Base-by-base conservation (phyloP, 2,113 vertebrate species). In the Egretta garzetta region DNA sequence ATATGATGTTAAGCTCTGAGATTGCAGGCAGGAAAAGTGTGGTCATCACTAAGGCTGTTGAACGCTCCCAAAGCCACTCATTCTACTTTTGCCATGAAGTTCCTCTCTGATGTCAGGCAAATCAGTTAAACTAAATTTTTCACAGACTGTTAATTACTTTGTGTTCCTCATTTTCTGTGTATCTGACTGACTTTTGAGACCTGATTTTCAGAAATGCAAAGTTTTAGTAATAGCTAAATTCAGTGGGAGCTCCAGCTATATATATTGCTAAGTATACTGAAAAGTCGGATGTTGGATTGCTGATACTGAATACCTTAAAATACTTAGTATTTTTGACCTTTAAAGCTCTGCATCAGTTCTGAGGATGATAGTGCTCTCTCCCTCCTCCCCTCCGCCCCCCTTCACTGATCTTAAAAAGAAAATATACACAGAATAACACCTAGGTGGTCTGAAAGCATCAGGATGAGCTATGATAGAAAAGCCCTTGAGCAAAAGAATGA, bases 381-480 rank as follows among this genome's bases (percentile, higher is more conserved):
- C 45, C 8, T 45, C 39, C 39, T 41, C 39, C 39, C 12, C 39
- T 13, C 39, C 39, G 37, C 39, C 47, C 35, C 1, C 7, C 23
- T 70, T 75, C 60, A 55, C 12, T n/a, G 50, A 45, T 43, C 39
- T 76, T 56, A 39, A 43, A 52, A 92, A 62, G 10, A 88, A 64
- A 37, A 60, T 50, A 37, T 8, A 41, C 9, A 14, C 7, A 53
- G 24, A 79, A 15, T 68, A 53, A 87, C 60, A 22, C 22, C 89
- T 72, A 39, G 0, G 1, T 0, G 1, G 9, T 50, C 35, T 66
- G 56, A 80, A 59, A 32, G 28, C 56, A 14, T 71, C 67, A 60
- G 50, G 24, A 49, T 74, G n/a, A 83, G 37, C 41, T 91, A 13
- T 32, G 73, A 45, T 19, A 55, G 56, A 75, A 93, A 76, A 72